Evolutionary conservation across 2,113 vertebrate genomes (phyloP).

Genomic region (Mesocricetus auratus): DNA sequence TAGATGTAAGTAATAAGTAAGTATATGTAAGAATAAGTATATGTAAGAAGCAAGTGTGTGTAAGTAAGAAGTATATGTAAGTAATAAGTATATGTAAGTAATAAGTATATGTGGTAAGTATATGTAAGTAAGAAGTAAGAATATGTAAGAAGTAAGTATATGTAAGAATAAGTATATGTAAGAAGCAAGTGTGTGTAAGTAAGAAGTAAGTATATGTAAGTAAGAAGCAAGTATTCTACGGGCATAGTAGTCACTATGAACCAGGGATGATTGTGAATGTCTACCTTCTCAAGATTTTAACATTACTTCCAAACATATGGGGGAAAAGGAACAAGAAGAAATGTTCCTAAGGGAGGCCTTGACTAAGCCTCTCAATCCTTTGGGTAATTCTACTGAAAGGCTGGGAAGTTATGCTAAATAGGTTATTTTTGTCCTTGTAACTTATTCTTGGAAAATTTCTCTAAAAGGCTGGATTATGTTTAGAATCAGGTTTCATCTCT

Average conservation of each 20-base stretch:
- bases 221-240: neutral
- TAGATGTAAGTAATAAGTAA: too few species aligned
- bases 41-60: too few species aligned
- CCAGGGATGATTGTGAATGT: neutral
- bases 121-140: too few species aligned
- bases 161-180: too few species aligned
- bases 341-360: neutral
- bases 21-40: too few species aligned
- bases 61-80: too few species aligned
- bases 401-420: neutral
- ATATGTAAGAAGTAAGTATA: too few species aligned
- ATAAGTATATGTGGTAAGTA: too few species aligned
- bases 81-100: too few species aligned
- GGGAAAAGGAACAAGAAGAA: neutral
- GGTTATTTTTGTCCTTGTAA: slow-evolving; percentile 3
- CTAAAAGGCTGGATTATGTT: neutral
- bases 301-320: neutral
- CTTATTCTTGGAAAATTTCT: neutral
- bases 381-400: neutral
- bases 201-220: too few species aligned
- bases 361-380: neutral
- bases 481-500: neutral
- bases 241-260: neutral
- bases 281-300: neutral
- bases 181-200: too few species aligned